These are phyloP conservation scores for Lissocephala sabroskyi DNA, from an alignment of 2,888 invertebrate species.

Conservation along the genomic window DNA sequence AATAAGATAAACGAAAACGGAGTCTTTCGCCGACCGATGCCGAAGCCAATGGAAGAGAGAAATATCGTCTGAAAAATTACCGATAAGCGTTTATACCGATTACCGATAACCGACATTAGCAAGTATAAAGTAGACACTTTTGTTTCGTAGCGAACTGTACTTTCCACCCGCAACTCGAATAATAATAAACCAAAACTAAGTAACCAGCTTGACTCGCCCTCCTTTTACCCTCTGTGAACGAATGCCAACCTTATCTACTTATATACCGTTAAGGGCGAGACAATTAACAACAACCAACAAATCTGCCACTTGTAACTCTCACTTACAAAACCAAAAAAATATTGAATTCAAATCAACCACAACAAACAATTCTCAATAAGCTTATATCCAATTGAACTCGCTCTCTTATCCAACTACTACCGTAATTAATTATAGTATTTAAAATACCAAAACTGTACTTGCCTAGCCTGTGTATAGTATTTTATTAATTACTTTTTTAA, in stretches of 20 bases:
- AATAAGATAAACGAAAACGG: slow-evolving; percentile 12
- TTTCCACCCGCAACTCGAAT: too few species aligned
- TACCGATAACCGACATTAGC: too few species aligned
- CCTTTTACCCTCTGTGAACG: too few species aligned
- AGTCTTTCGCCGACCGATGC: too few species aligned
- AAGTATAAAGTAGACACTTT: too few species aligned
- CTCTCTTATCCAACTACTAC: slow-evolving; percentile 44
- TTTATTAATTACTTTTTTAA: slow-evolving; percentile 11
- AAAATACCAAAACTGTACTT: slow-evolving; percentile 6
- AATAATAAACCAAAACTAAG: background rate
- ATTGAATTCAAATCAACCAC: slow-evolving; percentile 6
- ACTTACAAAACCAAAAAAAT: slow-evolving; percentile 33
- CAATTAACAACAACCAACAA: slow-evolving; percentile 27
- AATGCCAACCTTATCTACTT: background rate
- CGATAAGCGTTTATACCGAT: too few species aligned
- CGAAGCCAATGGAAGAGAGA: too few species aligned
- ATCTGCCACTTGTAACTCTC: slow-evolving; percentile 57
- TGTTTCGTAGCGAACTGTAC: too few species aligned
- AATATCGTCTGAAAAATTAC: too few species aligned
- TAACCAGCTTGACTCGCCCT: too few species aligned
- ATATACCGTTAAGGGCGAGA: background rate
- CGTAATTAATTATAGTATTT: slow-evolving; percentile 23
- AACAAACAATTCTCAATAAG: slow-evolving; percentile 19
- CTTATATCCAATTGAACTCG: slow-evolving; percentile 70
- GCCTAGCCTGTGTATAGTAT: too few species aligned